These are phyloP conservation scores for Trachelus iudaicus DNA, from an alignment of 2,888 invertebrate genomes.

Conservation along the genomic window DNA sequence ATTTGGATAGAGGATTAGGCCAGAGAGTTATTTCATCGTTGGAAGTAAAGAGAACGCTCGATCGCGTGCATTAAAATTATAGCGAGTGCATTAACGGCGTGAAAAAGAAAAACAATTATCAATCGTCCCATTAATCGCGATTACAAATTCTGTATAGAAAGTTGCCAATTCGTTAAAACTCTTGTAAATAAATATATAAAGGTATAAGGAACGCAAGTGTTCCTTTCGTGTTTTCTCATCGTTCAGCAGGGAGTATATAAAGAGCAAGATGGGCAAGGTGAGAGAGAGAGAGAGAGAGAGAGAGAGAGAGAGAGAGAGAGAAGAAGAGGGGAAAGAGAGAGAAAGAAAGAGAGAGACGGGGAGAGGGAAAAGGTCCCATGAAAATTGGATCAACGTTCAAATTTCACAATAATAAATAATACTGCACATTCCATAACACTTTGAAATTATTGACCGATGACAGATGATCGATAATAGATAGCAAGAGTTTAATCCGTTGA, in stretches of 20 bases:
- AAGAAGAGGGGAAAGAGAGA: too few species aligned
- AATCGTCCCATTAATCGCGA: neutral
- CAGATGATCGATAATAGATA: neutral
- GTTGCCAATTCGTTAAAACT: neutral
- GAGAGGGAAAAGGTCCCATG: neutral
- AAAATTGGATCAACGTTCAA: neutral
- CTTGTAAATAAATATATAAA: constrained; percentile 4
- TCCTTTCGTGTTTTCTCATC: neutral
- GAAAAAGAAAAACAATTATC: neutral
- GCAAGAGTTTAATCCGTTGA: neutral
- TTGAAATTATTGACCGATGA: neutral
- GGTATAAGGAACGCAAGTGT: neutral
- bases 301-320: too few species aligned
- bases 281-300: too few species aligned
- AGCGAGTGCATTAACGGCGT: neutral
- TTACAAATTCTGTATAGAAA: neutral
- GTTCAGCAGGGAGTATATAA: neutral
- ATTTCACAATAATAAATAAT: neutral
- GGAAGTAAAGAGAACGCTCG: neutral
- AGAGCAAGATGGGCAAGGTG: constrained; percentile 6
- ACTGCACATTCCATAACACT: neutral
- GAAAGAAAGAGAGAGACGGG: too few species aligned
- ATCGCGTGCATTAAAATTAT: neutral
- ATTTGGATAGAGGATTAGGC: neutral
- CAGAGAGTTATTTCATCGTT: neutral